Evolutionary conservation across 2,888 invertebrate genomes (phyloP).

Genomic region (Heliconius erato): DNA sequence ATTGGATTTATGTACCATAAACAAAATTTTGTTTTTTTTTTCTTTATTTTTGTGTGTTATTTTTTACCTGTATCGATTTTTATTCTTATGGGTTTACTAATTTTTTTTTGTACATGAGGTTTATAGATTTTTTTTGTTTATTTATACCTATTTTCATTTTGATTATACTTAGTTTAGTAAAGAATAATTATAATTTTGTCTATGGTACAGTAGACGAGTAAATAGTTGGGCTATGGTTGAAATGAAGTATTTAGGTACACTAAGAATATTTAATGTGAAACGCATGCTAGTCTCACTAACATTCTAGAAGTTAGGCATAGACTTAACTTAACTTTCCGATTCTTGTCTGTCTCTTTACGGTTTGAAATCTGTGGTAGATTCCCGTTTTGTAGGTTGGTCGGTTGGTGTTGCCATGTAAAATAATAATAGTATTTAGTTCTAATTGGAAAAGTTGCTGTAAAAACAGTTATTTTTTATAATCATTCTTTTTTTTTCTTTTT

Average conservation of each 20-base stretch:
- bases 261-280: constrained; percentile 62
- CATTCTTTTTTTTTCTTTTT: constrained; percentile 33
- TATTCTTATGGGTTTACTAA: not conserved
- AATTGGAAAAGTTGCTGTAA: constrained; percentile 14
- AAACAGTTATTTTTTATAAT: constrained; percentile 20
- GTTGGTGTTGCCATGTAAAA: constrained; percentile 71
- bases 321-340: constrained; percentile 51
- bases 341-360: constrained; percentile 53
- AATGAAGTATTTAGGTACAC: constrained; percentile 67
- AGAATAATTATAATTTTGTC: constrained; percentile 55
- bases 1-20: constrained; percentile 52
- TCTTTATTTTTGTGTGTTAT: not conserved
- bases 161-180: not conserved
- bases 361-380: constrained; percentile 63
- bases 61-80: not conserved
- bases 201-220: constrained; percentile 63
- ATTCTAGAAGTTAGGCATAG: constrained; percentile 63
- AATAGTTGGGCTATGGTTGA: constrained; percentile 79
- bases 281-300: constrained; percentile 83
- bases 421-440: constrained; percentile 47
- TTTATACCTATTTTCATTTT: not conserved
- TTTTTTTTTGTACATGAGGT: not conserved
- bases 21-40: constrained; percentile 44
- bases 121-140: not conserved
- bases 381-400: constrained; percentile 64